A percentile compares a stretch with the other conserved stretches of the same genome.
phyloP scores from a whole-genome alignment of 1,140 invertebrate species.

The Trachelipus rathkii region DNA sequence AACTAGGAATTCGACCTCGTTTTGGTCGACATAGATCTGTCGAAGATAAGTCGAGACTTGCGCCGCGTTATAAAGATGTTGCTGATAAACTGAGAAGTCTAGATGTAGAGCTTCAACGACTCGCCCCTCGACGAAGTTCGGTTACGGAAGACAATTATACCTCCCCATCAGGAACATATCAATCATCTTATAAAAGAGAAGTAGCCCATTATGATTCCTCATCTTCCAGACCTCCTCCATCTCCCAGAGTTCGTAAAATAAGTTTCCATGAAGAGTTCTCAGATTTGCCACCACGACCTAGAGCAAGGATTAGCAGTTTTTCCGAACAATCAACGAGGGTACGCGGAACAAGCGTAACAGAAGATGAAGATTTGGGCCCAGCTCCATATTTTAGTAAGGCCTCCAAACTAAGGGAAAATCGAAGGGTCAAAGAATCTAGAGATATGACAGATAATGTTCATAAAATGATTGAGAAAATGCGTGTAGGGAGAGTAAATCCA shows the following conservation, averaged over 20 bases:
- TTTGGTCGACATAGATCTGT: neutral
- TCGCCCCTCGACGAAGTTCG: neutral
- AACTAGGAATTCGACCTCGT: neutral
- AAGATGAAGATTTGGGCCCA: neutral
- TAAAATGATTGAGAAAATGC: slow-evolving; percentile 1
- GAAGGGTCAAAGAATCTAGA: neutral
- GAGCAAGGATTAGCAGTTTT: neutral
- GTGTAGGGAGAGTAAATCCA: neutral
- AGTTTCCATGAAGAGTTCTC: neutral
- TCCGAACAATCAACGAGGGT: neutral
- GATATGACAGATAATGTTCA: neutral
- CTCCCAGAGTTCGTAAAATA: neutral
- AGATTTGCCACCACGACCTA: neutral
- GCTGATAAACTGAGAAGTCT: neutral
- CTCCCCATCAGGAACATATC: neutral
- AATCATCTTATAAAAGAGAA: neutral
- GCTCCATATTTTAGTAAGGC: neutral
- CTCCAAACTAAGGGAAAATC: neutral
- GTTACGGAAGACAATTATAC: neutral
- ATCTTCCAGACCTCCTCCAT: neutral
- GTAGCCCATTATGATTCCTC: neutral
- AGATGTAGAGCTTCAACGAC: neutral
- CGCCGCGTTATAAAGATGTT: neutral
- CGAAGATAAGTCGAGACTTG: neutral
- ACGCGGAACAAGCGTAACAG: neutral